Conservation (phyloP, 2,113 vertebrate genomes). For the Chaetodon auriga region DNA sequence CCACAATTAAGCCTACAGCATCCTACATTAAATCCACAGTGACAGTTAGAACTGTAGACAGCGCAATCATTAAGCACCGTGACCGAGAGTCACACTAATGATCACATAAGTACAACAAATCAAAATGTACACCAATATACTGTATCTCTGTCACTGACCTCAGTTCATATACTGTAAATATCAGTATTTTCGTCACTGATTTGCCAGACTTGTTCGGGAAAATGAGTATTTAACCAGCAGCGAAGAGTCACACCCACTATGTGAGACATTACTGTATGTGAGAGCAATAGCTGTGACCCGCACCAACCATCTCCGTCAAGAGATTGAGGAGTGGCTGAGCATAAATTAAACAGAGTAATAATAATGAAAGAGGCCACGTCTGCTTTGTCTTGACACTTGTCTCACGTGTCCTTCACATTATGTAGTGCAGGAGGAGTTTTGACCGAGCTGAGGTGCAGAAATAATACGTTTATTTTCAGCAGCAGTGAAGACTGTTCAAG, state of each 20-base stretch:
- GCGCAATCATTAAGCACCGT: neutral
- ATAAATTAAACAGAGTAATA: neutral
- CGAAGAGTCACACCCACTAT: constrained; percentile 7
- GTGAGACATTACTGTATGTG: constrained; percentile 9
- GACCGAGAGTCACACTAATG: neutral
- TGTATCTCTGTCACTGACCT: neutral
- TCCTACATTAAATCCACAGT: neutral
- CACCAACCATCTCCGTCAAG: neutral
- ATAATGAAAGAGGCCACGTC: neutral
- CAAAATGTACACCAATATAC: neutral
- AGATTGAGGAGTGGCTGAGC: neutral
- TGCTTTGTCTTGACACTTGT: too few species aligned
- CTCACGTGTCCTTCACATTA: neutral
- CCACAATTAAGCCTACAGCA: neutral
- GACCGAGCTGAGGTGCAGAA: neutral
- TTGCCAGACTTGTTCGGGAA: neutral
- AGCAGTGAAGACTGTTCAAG: neutral
- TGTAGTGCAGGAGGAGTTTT: neutral
- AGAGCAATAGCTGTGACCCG: neutral
- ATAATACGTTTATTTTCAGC: neutral
- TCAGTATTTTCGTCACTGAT: neutral
- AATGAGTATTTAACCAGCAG: neutral
- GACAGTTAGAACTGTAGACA: neutral
- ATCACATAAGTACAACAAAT: neutral
- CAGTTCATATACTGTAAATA: neutral